Percentiles rank a stretch among this genome's conserved stretches.
These are phyloP conservation scores for Thyatira batis DNA, from an alignment of 2,888 invertebrate species.

Conservation along the genomic window DNA sequence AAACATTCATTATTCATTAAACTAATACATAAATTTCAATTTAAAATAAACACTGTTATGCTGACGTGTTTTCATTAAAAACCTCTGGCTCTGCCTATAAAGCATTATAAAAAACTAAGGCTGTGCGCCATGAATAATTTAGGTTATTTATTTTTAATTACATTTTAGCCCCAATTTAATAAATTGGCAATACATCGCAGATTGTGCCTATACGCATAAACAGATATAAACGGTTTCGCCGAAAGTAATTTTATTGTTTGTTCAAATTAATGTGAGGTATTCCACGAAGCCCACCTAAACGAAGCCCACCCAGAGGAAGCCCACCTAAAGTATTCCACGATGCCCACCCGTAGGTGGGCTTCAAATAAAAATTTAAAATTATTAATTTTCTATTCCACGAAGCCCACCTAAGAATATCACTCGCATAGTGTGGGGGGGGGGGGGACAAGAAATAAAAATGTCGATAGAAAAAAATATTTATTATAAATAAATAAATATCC, in stretches of 20 bases:
- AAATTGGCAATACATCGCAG: constrained; percentile 23
- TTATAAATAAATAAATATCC: too few species aligned
- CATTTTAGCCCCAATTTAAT: constrained; percentile 13
- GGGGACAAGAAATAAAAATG: too few species aligned
- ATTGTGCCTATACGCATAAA: constrained; percentile 7
- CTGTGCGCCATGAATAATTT: background rate
- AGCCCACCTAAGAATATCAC: too few species aligned
- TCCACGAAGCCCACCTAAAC: too few species aligned
- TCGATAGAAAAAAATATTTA: too few species aligned
- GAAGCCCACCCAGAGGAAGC: too few species aligned
- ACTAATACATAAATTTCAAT: constrained; percentile 16
- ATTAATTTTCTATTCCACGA: too few species aligned
- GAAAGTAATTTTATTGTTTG: background rate
- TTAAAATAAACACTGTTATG: constrained; percentile 2
- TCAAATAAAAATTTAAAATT: too few species aligned
- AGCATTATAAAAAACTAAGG: background rate
- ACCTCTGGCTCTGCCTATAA: background rate
- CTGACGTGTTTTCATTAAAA: background rate
- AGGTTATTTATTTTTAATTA: constrained; percentile 1
- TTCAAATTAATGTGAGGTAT: too few species aligned
- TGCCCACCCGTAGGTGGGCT: too few species aligned
- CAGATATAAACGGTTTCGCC: background rate
- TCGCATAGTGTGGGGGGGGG: too few species aligned
- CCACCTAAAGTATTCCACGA: too few species aligned
- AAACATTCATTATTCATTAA: constrained; percentile 54